Evolutionary conservation across 2,113 vertebrate species (phyloP).

Genomic region (Perca fluviatilis): DNA sequence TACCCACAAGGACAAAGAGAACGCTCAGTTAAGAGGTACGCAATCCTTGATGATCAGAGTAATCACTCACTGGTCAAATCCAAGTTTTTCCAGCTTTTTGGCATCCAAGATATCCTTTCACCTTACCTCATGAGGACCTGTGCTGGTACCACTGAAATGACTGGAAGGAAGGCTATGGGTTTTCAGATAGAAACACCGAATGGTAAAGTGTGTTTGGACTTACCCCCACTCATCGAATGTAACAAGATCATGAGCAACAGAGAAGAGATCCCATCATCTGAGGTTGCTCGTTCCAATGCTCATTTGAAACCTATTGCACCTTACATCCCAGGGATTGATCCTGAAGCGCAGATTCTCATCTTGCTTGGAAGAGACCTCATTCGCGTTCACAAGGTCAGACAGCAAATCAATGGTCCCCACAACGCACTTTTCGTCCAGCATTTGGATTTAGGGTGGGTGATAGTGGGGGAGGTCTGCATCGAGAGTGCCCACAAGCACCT

Average conservation of each 20-base stretch:
- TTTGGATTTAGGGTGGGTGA: constrained; percentile 8
- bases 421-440: neutral
- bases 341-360: constrained; percentile 15
- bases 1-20: constrained; percentile 9
- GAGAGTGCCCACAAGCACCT: constrained; percentile 6
- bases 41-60: constrained; percentile 36
- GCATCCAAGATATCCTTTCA: neutral
- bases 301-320: neutral
- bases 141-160: constrained; percentile 6
- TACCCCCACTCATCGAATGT: neutral
- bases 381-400: neutral
- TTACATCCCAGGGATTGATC: constrained; percentile 27
- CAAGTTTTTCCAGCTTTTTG: constrained; percentile 40
- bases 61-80: constrained; percentile 27
- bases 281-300: neutral
- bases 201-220: neutral
- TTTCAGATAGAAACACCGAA: constrained; percentile 7
- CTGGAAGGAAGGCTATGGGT: constrained; percentile 2
- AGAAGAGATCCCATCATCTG: constrained; percentile 19
- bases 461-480: constrained; percentile 3
- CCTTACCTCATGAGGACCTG: constrained; percentile 38
- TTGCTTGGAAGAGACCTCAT: constrained; percentile 23
- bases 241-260: constrained; percentile 17
- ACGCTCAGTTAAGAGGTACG: constrained; percentile 27
- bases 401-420: constrained; percentile 11